phyloP scores from a whole-genome alignment of 2,797 vertebrate species.

The Saxicola maurus region DNA sequence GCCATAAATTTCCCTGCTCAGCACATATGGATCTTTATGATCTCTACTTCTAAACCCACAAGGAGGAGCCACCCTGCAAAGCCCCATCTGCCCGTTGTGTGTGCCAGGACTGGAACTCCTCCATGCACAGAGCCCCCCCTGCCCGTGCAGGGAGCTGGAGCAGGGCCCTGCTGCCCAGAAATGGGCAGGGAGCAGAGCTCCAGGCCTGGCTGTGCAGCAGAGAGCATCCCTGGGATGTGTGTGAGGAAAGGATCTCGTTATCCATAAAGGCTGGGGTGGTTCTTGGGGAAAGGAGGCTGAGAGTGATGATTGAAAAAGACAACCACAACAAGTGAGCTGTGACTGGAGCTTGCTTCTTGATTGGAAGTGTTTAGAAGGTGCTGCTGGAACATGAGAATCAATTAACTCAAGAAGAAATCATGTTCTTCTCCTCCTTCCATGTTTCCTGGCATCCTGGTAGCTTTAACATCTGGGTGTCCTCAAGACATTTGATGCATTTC shows the following conservation, averaged over 20 bases:
- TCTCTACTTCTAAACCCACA: background rate
- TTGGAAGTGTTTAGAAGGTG: slow-evolving; percentile 64
- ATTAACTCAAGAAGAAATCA: slow-evolving; percentile 61
- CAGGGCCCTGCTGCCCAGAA: background rate
- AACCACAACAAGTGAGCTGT: slow-evolving; percentile 24
- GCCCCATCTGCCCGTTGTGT: background rate
- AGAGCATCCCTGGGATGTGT: background rate
- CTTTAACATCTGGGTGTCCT: slow-evolving; percentile 77
- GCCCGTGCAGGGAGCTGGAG: background rate
- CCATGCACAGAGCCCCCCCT: background rate
- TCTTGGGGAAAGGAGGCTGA: background rate
- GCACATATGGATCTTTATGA: background rate
- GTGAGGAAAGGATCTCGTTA: background rate
- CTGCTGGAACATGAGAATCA: slow-evolving; percentile 65
- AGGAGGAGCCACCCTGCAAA: background rate
- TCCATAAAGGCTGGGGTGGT: background rate
- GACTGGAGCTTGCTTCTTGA: slow-evolving; percentile 49
- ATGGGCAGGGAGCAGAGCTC: rapidly evolving
- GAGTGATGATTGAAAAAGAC: slow-evolving; percentile 32
- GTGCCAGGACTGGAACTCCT: background rate
- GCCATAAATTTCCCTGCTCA: background rate
- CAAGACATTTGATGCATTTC: slow-evolving; percentile 71
- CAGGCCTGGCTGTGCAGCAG: rapidly evolving
- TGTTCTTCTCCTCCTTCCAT: slow-evolving; percentile 55
- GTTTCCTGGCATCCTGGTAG: slow-evolving; percentile 55